These are phyloP conservation scores for Myotis lucifugus DNA, from an alignment of 2,113 vertebrate genomes.

Conservation along the genomic window DNA sequence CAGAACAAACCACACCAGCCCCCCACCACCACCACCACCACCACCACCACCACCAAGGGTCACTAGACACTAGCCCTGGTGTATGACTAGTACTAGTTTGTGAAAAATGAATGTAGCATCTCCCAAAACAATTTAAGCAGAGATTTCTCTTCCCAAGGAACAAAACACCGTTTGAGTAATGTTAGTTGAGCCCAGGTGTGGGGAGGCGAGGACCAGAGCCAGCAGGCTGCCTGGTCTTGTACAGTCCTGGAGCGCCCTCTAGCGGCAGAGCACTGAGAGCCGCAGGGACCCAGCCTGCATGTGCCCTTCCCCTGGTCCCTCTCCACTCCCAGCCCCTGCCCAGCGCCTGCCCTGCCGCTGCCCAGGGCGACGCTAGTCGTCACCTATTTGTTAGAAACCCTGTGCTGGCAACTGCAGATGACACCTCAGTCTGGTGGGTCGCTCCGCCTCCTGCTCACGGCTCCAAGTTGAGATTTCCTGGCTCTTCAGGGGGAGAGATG, in stretches of 20 bases:
- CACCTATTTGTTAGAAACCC: background rate
- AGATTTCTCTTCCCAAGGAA: background rate
- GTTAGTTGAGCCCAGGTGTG: background rate
- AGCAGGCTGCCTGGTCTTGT: background rate
- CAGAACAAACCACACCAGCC: background rate
- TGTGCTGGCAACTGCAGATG: background rate
- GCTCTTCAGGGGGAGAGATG: background rate
- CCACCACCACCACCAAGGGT: background rate
- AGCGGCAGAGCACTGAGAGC: background rate
- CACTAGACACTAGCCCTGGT: background rate
- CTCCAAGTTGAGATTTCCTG: background rate
- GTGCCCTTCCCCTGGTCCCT: background rate
- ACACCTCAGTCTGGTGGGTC: background rate
- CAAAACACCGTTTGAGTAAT: background rate
- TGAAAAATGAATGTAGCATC: background rate
- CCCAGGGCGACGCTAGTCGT: background rate
- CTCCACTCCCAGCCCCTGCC: background rate
- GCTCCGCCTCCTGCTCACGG: too few relatives aligned
- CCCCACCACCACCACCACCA: too few relatives aligned
- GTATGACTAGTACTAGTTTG: background rate
- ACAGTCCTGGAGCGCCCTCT: background rate
- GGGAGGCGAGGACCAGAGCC: background rate
- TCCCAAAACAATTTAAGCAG: background rate
- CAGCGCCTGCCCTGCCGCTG: background rate
- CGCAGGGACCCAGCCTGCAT: fast-evolving